Evolutionary conservation across 2,888 invertebrate species (phyloP).

Genomic region (Nyleta sp.): DNA sequence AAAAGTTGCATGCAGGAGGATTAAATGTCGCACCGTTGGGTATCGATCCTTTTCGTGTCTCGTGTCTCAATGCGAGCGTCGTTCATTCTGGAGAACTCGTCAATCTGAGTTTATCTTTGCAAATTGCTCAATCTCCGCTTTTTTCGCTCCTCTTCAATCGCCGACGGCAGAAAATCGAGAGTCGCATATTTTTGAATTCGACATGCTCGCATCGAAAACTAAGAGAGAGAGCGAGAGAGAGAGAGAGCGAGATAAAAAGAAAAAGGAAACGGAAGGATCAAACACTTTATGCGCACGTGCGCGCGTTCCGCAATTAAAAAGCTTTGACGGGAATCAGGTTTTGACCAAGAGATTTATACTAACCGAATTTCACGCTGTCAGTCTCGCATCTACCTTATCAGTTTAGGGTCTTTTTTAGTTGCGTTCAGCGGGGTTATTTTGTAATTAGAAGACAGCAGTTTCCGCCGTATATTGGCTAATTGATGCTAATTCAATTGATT

Average conservation of each 20-base stretch:
- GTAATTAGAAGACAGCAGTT: conserved; percentile 36
- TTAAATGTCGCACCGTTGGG: conserved; percentile 72
- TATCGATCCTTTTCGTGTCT: conserved; percentile 42
- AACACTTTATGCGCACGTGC: conserved; percentile 39
- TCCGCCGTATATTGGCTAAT: conserved; percentile 5
- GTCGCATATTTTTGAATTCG: conserved; percentile 32
- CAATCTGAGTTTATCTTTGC: conserved; percentile 53
- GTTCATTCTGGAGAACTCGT: conserved; percentile 44
- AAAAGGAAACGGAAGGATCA: conserved; percentile 22
- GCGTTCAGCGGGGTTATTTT: conserved; percentile 20
- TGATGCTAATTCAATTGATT: conserved; percentile 36
- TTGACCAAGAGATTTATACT: conserved; percentile 38
- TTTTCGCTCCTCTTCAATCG: conserved; percentile 27
- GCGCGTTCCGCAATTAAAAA: conserved; percentile 49
- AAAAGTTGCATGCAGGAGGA: conserved; percentile 69
- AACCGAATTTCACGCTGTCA: conserved; percentile 47
- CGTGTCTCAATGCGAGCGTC: conserved; percentile 39
- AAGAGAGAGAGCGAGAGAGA: no score
- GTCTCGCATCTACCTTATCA: conserved; percentile 44
- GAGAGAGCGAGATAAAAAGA: background rate
- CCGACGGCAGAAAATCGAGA: conserved; percentile 32
- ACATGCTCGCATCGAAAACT: background rate
- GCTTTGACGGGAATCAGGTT: conserved; percentile 53
- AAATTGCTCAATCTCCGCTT: conserved; percentile 39
- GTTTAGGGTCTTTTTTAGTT: conserved; percentile 8